Evolutionary conservation across 2,113 vertebrate species (phyloP).

Genomic region (Tricholaema leucomelas): DNA sequence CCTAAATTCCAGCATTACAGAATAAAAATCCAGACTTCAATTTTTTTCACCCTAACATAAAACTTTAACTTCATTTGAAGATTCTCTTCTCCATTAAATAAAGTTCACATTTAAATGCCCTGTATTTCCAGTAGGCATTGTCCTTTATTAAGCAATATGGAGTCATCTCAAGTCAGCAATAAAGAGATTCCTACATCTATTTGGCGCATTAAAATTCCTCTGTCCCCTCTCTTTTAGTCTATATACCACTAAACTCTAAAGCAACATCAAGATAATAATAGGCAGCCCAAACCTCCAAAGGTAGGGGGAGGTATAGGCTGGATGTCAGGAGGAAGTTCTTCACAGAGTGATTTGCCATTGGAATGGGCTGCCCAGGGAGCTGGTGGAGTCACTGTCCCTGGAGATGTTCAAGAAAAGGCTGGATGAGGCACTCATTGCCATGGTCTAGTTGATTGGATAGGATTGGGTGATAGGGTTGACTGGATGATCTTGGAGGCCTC

Average conservation of each 20-base stretch:
- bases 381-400: too few species aligned
- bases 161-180: background rate
- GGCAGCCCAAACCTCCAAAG: slow-evolving; percentile 15
- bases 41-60: background rate
- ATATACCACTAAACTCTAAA: slow-evolving; percentile 14
- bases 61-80: background rate
- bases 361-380: too few species aligned
- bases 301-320: too few species aligned
- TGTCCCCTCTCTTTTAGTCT: background rate
- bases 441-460: too few species aligned
- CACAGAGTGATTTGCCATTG: too few species aligned
- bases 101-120: background rate
- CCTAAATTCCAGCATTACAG: background rate
- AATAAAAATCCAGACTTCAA: background rate
- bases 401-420: too few species aligned
- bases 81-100: background rate
- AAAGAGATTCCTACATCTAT: background rate
- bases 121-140: background rate
- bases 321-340: too few species aligned
- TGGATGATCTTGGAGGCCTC: too few species aligned
- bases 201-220: background rate
- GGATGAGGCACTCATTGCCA: too few species aligned
- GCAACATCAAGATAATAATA: slow-evolving; percentile 40
- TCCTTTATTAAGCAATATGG: background rate
- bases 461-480: too few species aligned